Base-by-base conservation (phyloP, 2,888 invertebrate genomes). In the Scrobipalpa atriplicella region DNA sequence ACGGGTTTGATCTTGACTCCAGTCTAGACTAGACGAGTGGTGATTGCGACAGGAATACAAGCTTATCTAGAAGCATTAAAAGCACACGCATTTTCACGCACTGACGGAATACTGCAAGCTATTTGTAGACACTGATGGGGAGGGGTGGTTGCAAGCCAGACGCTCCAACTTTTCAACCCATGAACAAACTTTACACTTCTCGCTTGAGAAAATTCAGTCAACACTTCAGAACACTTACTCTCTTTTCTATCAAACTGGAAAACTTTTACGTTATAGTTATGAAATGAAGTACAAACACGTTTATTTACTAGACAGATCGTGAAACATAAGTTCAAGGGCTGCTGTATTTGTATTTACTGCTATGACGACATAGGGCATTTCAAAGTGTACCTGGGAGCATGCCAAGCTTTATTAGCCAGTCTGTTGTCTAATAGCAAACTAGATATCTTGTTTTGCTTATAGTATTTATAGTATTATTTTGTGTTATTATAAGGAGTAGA, bases 271-370 rank as follows among this genome's bases (percentile, higher is more conserved):
- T 10, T 11, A 3, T 43, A 41, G 2, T 41, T 41, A 41, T 41
- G 10, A 41, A 41, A 41, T n/a, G n/a, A n/a, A n/a, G n/a, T n/a
- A n/a, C n/a, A 5, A 29, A 29, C 29, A 29, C 29, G 47, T 47
- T 47, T 47, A 47, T 47, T 47, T 47, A 47, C 11, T 1, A 7
- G 47, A n/a, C 29, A 29, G 29, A 29, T 29, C 29, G 10, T 21
- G 5, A 56, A 13, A 21, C 19, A 56, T 21, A 13, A 19, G 21
- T 29, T 21, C 54, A 29, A 56, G 54, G 29, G 21, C 54, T 56
- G 52, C 9, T 21, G 10, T 56, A 56, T 56, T 56, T 56, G 19
- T 56, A 56, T 56, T 56, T 56, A 21, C 54, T 21, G 11, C 13
- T 13, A 21, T 56, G 54, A 56, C 54, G 21, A 29, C 54, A 56